These are phyloP conservation scores for Platichthys stellatus DNA, from an alignment of 2,113 vertebrate genomes.

Conservation along the genomic window DNA sequence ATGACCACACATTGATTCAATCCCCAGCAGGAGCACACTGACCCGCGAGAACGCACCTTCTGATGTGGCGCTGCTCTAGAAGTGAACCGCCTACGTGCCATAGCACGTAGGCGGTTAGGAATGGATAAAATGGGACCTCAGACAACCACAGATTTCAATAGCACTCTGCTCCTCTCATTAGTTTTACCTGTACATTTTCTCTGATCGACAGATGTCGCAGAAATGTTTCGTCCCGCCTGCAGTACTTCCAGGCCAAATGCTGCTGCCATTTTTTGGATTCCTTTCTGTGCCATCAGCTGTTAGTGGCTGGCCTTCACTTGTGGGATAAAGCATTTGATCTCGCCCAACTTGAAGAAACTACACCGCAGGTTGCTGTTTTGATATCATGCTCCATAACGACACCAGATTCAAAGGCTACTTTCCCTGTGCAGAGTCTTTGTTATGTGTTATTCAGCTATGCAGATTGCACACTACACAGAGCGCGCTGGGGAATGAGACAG, in stretches of 20 bases:
- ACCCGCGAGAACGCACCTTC: neutral
- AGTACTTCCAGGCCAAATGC: conserved; percentile 38
- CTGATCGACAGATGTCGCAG: conserved; percentile 61
- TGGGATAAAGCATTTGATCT: conserved; percentile 34
- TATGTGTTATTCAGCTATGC: conserved; percentile 18
- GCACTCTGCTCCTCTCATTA: conserved; percentile 35
- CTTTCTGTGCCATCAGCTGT: conserved; percentile 48
- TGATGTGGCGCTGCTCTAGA: neutral
- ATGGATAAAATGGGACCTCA: neutral
- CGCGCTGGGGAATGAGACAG: conserved; percentile 16
- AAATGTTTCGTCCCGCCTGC: conserved; percentile 22
- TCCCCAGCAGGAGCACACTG: no score
- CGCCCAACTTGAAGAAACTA: conserved; percentile 22
- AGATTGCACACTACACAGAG: conserved; percentile 17
- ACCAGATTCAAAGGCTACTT: neutral
- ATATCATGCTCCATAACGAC: neutral
- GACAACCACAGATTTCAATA: conserved; percentile 17
- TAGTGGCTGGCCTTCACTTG: conserved; percentile 60
- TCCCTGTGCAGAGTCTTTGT: neutral
- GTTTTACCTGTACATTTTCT: conserved; percentile 11
- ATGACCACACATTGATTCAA: no score
- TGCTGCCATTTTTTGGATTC: conserved; percentile 64
- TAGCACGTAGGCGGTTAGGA: neutral
- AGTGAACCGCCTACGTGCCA: neutral
- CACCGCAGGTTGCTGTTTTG: neutral